Evolutionary conservation across 1,140 invertebrate species (phyloP), one percentile per base, ranked within the genome.

Genomic region (Vanessa atalanta): DNA sequence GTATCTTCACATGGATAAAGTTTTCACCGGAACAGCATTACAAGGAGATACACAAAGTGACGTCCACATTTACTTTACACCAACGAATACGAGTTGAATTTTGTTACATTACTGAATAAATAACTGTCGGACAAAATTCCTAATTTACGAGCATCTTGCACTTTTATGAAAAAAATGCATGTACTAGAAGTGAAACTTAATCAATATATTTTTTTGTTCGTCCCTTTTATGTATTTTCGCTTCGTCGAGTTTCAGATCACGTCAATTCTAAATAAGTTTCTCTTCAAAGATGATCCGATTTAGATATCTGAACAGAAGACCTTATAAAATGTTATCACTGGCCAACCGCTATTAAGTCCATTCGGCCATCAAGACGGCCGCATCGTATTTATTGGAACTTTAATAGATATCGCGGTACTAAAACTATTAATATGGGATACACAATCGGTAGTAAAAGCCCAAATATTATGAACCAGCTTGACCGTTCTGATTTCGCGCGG

Each of bases 321-420:
- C 71, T 73, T 73, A 77, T 77, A 77, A 77, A 77, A 77, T 77
- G 73, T 77, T 73, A 77, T 77, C 48, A 26, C 76, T 47, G 47
- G 13, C 53, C 60, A 50, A 70, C 64, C 55, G 16, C 53, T 67
- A 70, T 77, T 77, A 70, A 67, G 37, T 63, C 63, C n/a, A 60
- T 50, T 37, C 47, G 47, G 9, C 51, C 71, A 50, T 6, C 20
- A 16, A 23, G 65, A 66, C 14, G 23, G 15, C 50, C 50, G 51
- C 50, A 65, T 31, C 65, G 69, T 37, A 53, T 76, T 72, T 71
- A 71, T 72, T 51, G 60, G n/a, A 26, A 23, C 31, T 66, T 71
- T 68, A 66, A 67, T 67, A 76, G 74, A 72, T 76, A 76, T 75
- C 70, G 64, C 60, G 13, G 26, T 65, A 67, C 57, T 76, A 72